phyloP scores from a whole-genome alignment of 2,888 invertebrate genomes.

The Halocaridina rubra region DNA sequence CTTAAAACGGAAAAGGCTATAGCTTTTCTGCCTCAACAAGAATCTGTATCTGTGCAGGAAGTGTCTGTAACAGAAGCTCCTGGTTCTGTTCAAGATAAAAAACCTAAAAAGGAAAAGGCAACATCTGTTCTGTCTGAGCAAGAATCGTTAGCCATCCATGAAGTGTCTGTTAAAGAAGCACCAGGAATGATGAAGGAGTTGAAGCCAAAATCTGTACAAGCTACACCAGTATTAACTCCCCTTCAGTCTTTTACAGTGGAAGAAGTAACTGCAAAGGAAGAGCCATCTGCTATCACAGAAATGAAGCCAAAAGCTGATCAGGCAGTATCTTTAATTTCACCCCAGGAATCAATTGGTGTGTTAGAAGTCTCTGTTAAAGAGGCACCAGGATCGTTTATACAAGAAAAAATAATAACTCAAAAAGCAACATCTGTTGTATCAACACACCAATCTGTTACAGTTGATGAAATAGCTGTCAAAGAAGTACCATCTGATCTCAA shows the following conservation, averaged over 20 bases:
- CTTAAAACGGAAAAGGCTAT: constrained; percentile 65
- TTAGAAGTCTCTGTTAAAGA: constrained; percentile 16
- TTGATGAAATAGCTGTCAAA: constrained; percentile 47
- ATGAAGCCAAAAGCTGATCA: constrained; percentile 15
- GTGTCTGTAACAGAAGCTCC: constrained; percentile 32
- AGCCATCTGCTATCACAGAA: constrained; percentile 9
- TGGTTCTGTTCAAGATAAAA: constrained; percentile 61
- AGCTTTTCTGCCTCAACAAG: constrained; percentile 66
- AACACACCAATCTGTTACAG: constrained; percentile 63
- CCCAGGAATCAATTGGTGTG: neutral
- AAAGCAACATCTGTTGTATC: constrained; percentile 22
- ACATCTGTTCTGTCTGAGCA: constrained; percentile 64
- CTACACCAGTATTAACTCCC: neutral
- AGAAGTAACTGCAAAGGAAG: constrained; percentile 31
- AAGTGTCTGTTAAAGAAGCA: constrained; percentile 20
- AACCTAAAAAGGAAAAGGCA: constrained; percentile 65
- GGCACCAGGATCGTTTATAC: neutral
- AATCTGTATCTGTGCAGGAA: constrained; percentile 41
- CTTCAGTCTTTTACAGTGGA: constrained; percentile 33
- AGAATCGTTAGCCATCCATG: constrained; percentile 12
- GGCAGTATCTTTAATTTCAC: constrained; percentile 3
- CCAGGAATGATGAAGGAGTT: neutral
- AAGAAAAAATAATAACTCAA: neutral
- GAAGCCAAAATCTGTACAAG: constrained; percentile 5
- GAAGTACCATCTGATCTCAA: constrained; percentile 18